Base-by-base conservation (phyloP, 2,113 vertebrate genomes). In the Tursiops truncatus region DNA sequence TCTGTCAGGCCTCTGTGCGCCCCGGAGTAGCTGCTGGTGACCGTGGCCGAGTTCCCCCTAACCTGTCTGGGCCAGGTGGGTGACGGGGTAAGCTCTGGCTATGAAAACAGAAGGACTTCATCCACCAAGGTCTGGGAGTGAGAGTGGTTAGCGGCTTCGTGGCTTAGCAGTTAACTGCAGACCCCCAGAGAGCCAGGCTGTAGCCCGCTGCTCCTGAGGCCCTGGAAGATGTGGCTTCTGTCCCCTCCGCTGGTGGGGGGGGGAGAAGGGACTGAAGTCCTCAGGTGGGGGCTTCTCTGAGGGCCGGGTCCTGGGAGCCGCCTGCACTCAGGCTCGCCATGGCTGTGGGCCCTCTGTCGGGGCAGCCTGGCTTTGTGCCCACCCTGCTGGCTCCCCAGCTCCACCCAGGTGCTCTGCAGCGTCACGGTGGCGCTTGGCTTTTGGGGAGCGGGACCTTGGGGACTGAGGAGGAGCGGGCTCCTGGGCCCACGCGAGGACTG, bases 271-370 rank as follows among this genome's bases (percentile, higher is more conserved):
- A 31, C 58, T 31, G 17, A 47, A 15, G 33, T 36, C 36, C 6
- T n/a, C 15, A 9, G 47, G 11, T 44, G 44, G 23, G 36, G 50
- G 50, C 50, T 85, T 28, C 71, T 31, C 23, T 23, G 26, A 36
- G 25, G 7, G 3, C 0, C 44, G 25, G 38, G 53, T 56, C 25
- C 21, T 7, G 5, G 36, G 31, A n/a, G 1, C 63, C 0, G 0
- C 21, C 36, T 58, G 31, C 0, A 0, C 63, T 18, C 58, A 3
- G 18, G 31, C 71, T 14, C 10, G 12, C 1, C 28, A 6, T 21
- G 1, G 23, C 74, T 58, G 15, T 6, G 17, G 18, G 3, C 10
- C 23, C 47, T 76, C 33, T 58, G 56, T 5, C 5, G 31, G 25
- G 33, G n/a, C n/a, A 3, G 33, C 8, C 53, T 41, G n/a, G 60